Conservation (phyloP, 2,113 vertebrate genomes). For the Octodon degus region DNA sequence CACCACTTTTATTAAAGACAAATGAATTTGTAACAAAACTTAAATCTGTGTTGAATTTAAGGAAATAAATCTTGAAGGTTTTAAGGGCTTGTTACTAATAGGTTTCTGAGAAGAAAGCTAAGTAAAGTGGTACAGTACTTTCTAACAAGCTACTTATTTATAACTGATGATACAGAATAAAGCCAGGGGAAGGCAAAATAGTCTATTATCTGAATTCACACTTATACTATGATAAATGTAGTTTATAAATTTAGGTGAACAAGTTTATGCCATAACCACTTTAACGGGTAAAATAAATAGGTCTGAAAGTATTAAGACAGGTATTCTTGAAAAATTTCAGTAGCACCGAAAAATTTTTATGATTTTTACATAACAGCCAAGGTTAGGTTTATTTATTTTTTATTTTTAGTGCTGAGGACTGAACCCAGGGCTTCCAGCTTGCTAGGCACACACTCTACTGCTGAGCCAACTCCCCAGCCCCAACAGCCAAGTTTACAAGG, state of each 20-base stretch:
- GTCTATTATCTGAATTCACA: neutral
- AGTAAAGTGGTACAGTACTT: neutral
- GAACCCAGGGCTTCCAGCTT: too few species aligned
- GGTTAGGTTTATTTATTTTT: neutral
- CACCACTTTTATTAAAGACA: neutral
- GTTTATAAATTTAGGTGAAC: slow-evolving; percentile 22
- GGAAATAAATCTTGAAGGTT: slow-evolving; percentile 37
- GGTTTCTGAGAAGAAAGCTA: slow-evolving; percentile 58
- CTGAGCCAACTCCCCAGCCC: too few species aligned
- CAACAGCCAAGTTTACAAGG: slow-evolving; percentile 3
- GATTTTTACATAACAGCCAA: neutral
- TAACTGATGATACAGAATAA: slow-evolving; percentile 36
- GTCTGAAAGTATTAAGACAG: neutral
- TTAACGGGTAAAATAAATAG: neutral
- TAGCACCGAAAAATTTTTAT: slow-evolving; percentile 4
- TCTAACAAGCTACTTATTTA: slow-evolving; percentile 14
- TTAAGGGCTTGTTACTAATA: slow-evolving; percentile 44
- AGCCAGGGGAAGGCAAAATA: neutral
- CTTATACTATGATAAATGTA: neutral
- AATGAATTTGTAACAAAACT: slow-evolving; percentile 44
- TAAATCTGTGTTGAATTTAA: slow-evolving; percentile 18
- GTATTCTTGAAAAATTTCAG: neutral
- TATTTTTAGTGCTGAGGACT: too few species aligned
- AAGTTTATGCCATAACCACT: neutral
- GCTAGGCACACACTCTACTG: too few species aligned